These are phyloP conservation scores for Pipa parva DNA, from an alignment of 2,113 vertebrate genomes.

Conservation along the genomic window DNA sequence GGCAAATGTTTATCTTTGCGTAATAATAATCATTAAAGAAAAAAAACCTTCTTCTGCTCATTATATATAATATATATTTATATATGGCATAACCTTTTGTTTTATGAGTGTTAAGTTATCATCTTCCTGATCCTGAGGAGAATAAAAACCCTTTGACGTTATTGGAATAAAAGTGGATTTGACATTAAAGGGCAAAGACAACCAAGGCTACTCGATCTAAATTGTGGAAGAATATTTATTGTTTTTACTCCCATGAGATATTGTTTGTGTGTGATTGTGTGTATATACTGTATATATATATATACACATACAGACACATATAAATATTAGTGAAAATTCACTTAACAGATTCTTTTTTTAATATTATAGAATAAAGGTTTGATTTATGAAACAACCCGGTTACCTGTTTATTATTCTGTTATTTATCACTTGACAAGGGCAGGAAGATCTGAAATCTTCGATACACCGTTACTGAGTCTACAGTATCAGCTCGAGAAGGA, in stretches of 20 bases:
- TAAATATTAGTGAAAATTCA: slow-evolving; percentile 19
- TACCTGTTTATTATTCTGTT: background rate
- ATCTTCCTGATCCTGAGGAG: slow-evolving; percentile 83
- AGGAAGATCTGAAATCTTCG: slow-evolving; percentile 7
- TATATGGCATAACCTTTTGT: slow-evolving; percentile 48
- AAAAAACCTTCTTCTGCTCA: slow-evolving; percentile 1
- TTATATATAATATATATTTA: slow-evolving; percentile 40
- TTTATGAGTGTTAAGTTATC: slow-evolving; percentile 64
- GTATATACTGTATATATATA: slow-evolving; percentile 1
- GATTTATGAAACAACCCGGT: slow-evolving; percentile 29
- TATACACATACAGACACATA: no score
- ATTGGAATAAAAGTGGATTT: slow-evolving; percentile 68
- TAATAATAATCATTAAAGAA: slow-evolving; percentile 1
- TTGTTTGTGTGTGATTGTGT: background rate
- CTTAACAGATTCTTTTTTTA: slow-evolving; percentile 40
- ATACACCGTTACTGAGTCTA: no score
- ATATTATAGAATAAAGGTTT: slow-evolving; percentile 30
- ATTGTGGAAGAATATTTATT: slow-evolving; percentile 44
- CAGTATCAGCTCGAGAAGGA: no score
- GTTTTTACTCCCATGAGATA: slow-evolving; percentile 44
- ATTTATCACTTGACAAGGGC: slow-evolving; percentile 9
- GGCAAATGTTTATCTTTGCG: slow-evolving; percentile 44
- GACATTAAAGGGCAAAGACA: slow-evolving; percentile 68
- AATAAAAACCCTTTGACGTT: slow-evolving; percentile 78
- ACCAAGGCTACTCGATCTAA: slow-evolving; percentile 57